Evolutionary conservation across 2,888 invertebrate species (phyloP).

Genomic region (Byasa hedistus): DNA sequence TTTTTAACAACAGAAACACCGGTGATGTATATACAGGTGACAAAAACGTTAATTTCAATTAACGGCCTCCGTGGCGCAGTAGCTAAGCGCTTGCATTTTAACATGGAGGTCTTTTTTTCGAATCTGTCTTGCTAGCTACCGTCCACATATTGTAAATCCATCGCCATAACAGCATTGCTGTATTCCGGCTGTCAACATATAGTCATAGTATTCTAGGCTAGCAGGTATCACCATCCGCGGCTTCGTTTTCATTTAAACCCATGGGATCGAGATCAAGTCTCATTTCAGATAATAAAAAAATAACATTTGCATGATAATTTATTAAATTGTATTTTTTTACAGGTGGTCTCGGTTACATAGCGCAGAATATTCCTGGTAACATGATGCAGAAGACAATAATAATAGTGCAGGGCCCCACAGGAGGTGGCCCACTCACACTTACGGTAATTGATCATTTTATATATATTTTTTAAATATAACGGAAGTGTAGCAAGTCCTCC

Average conservation of each 20-base stretch:
- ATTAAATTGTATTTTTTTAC: slow-evolving; percentile 7
- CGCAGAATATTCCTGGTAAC: slow-evolving; percentile 68
- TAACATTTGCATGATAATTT: background rate
- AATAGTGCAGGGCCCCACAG: slow-evolving; percentile 71
- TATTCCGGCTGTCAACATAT: background rate
- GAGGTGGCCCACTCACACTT: slow-evolving; percentile 71
- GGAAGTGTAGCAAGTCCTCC: background rate
- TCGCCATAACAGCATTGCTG: background rate
- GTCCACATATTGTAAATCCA: background rate
- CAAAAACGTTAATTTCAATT: background rate
- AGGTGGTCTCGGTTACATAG: slow-evolving; percentile 68
- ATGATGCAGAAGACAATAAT: slow-evolving; percentile 79
- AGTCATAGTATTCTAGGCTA: background rate
- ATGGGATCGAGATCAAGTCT: background rate
- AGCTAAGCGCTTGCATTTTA: too few species aligned
- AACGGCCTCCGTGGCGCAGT: background rate
- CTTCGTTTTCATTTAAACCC: background rate
- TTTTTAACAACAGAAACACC: background rate
- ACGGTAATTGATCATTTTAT: slow-evolving; percentile 58
- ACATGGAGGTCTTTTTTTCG: too few species aligned
- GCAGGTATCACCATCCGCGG: background rate
- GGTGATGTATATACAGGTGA: background rate
- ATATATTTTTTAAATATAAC: background rate
- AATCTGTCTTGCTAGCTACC: background rate
- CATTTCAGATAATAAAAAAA: background rate